Conservation (phyloP, 2,888 invertebrate genomes). For the Cantharis rustica region DNA sequence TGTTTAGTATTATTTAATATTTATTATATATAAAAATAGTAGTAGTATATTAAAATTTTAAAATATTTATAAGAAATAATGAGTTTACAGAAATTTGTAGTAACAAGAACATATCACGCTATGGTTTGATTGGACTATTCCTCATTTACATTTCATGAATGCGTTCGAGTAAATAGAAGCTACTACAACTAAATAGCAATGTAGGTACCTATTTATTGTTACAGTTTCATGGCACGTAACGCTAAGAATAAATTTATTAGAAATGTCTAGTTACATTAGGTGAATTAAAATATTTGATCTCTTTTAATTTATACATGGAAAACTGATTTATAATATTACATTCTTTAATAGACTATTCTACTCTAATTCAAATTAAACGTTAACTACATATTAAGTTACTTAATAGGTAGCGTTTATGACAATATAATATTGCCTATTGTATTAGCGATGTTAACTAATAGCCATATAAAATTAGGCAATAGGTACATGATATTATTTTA, state of each 20-base stretch:
- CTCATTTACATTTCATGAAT: conserved; percentile 18
- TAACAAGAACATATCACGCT: conserved; percentile 14
- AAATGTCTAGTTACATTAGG: background rate
- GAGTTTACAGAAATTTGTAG: conserved; percentile 8
- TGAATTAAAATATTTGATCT: background rate
- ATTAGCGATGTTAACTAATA: no score
- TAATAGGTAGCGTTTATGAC: background rate
- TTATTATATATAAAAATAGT: no score
- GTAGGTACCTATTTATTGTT: background rate
- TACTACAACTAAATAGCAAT: background rate
- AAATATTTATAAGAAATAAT: no score
- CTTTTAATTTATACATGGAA: background rate
- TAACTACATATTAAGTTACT: no score
- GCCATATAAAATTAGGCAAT: no score
- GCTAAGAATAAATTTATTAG: background rate
- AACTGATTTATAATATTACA: background rate
- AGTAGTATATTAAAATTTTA: no score
- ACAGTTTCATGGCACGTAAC: background rate
- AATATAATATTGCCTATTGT: no score
- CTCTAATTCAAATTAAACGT: background rate
- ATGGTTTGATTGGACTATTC: conserved; percentile 14
- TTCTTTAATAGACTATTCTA: background rate
- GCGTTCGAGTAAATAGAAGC: conserved; percentile 5
- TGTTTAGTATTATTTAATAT: no score
- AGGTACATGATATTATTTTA: no score